These are phyloP conservation scores for Bolinopsis microptera DNA, from an alignment of 37 sponge, comb jelly and placozoan genomes.

Conservation along the genomic window DNA sequence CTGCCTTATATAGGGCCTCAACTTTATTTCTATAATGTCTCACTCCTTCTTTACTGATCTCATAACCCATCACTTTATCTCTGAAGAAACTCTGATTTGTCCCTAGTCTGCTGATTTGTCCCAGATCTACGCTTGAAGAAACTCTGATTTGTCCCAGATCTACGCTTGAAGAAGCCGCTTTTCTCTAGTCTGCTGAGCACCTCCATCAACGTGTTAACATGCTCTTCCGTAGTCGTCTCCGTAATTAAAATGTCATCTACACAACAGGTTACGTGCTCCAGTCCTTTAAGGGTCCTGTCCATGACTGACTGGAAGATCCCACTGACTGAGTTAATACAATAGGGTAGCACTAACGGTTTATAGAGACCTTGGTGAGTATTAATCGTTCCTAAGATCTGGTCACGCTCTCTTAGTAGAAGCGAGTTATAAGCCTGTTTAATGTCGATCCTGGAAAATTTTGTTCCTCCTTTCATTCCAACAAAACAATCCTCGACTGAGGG, in stretches of 20 bases:
- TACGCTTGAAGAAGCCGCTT: too few relatives aligned
- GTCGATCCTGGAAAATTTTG: not conserved
- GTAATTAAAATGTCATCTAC: conserved; percentile 57
- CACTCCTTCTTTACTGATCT: not conserved
- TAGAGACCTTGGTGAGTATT: conserved; percentile 44
- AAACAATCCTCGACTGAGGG: conserved; percentile 35
- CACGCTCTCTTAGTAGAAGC: not conserved
- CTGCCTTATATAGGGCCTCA: not conserved
- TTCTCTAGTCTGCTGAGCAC: conserved; percentile 19
- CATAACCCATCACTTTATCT: too few relatives aligned
- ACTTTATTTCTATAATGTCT: not conserved
- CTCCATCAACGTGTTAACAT: not conserved
- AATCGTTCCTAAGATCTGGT: not conserved
- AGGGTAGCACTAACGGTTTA: not conserved
- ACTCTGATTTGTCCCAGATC: too few relatives aligned
- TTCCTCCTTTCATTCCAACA: not conserved
- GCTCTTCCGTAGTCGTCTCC: not conserved
- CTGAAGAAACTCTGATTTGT: too few relatives aligned
- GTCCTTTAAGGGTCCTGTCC: not conserved
- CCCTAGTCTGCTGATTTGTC: too few relatives aligned
- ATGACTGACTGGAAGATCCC: conserved; percentile 33
- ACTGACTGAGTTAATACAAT: not conserved
- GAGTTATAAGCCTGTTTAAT: conserved; percentile 10
- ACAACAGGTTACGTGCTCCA: not conserved
- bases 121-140: too few relatives aligned